These are phyloP conservation scores for Rhinogobius similis DNA, from an alignment of 2,113 vertebrate genomes.

Conservation along the genomic window DNA sequence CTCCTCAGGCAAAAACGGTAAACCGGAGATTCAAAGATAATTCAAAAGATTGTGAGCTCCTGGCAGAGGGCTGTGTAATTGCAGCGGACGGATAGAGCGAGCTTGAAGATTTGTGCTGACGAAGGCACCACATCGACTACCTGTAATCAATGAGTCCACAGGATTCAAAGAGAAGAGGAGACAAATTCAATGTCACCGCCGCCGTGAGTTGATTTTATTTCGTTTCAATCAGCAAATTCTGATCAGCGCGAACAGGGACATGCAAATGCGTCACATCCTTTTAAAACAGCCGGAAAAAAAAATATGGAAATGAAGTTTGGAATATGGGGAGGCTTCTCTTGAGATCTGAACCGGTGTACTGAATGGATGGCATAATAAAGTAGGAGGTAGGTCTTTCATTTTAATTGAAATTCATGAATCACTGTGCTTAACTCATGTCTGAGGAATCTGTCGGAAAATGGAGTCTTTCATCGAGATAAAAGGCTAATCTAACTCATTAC, in stretches of 20 bases:
- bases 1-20: constrained; percentile 72
- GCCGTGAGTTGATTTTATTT: constrained; percentile 75
- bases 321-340: constrained; percentile 65
- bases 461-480: constrained; percentile 83
- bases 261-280: constrained; percentile 76
- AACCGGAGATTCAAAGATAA: constrained; percentile 74
- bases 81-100: constrained; percentile 39
- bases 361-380: constrained; percentile 75
- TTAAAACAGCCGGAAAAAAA: constrained; percentile 43
- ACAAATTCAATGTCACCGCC: constrained; percentile 73
- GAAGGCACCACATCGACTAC: constrained; percentile 69
- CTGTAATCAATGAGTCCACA: constrained; percentile 75
- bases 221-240: constrained; percentile 79
- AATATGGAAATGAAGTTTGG: constrained; percentile 77
- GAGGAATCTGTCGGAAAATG: constrained; percentile 76
- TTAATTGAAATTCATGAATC: constrained; percentile 83
- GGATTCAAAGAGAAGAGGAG: constrained; percentile 67
- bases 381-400: constrained; percentile 76
- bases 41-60: constrained; percentile 64
- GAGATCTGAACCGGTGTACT: constrained; percentile 71
- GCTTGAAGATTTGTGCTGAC: constrained; percentile 74
- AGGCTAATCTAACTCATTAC: constrained; percentile 82
- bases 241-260: constrained; percentile 73
- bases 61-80: constrained; percentile 63
- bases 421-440: constrained; percentile 74